These are phyloP conservation scores for Drosophila sordidapex DNA, from an alignment of 2,888 invertebrate species.

Conservation along the genomic window DNA sequence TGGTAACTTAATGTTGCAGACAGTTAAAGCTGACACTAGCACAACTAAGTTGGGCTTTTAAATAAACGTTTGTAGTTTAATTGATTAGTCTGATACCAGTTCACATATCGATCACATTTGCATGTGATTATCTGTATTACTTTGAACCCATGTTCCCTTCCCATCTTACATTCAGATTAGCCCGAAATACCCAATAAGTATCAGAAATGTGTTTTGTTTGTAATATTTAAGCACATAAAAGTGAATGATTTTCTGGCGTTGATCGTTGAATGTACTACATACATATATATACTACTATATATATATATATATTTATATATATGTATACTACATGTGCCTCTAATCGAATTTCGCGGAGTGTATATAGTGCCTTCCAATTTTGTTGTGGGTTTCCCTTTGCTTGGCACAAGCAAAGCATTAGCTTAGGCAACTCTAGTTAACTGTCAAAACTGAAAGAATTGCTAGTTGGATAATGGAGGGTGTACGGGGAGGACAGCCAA, in stretches of 20 bases:
- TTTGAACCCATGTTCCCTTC: too few relatives aligned
- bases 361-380: neutral
- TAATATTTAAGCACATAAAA: too few relatives aligned
- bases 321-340: neutral
- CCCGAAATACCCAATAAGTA: too few relatives aligned
- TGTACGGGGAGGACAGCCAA: neutral
- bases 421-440: slow-evolving; percentile 15
- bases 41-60: neutral
- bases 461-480: neutral
- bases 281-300: too few relatives aligned
- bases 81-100: neutral
- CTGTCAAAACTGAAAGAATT: slow-evolving; percentile 5
- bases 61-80: too few relatives aligned
- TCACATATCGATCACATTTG: neutral
- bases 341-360: neutral
- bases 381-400: slow-evolving; percentile 13
- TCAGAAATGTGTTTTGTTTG: too few relatives aligned
- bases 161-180: too few relatives aligned
- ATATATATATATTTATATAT: too few relatives aligned
- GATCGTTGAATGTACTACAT: too few relatives aligned
- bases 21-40: neutral
- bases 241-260: too few relatives aligned
- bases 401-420: slow-evolving; percentile 12
- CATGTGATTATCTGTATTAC: neutral
- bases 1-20: neutral